A percentile compares a stretch with the other conserved stretches of the same genome.
phyloP scores from a whole-genome alignment of 2,113 vertebrate species.

The Canis aureus region DNA sequence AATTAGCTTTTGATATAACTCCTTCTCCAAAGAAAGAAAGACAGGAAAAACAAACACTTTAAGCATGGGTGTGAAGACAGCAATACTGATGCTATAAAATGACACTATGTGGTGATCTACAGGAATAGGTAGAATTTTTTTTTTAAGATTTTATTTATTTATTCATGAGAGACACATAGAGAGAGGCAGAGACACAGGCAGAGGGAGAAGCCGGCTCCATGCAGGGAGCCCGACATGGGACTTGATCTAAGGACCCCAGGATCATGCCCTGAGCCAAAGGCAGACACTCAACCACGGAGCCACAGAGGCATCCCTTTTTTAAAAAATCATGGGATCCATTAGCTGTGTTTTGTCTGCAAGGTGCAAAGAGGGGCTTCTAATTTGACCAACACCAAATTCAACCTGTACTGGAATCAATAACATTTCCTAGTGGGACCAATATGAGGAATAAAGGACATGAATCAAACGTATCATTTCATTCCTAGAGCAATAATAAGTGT shows the following conservation, averaged over 20 bases:
- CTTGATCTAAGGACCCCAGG: no score
- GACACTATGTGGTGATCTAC: background rate
- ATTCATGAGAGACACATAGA: no score
- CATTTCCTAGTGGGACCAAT: background rate
- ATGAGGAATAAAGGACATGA: background rate
- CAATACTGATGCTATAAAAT: background rate
- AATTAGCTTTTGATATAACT: background rate
- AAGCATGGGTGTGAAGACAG: background rate
- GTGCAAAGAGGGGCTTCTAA: background rate
- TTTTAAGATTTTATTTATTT: background rate
- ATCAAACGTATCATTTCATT: background rate
- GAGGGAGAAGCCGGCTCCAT: no score
- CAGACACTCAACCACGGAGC: no score
- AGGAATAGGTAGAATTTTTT: background rate
- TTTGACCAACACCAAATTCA: background rate
- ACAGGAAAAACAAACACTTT: background rate
- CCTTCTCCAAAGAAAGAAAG: background rate
- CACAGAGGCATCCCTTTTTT: background rate
- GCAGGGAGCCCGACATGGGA: no score
- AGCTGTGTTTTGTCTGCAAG: background rate
- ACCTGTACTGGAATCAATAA: background rate
- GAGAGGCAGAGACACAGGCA: no score
- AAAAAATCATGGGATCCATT: background rate
- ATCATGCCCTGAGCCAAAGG: no score
- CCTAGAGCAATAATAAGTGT: fast-evolving